Evolutionary conservation across 2,797 vertebrate species (phyloP).

Genomic region (Artibeus lituratus): DNA sequence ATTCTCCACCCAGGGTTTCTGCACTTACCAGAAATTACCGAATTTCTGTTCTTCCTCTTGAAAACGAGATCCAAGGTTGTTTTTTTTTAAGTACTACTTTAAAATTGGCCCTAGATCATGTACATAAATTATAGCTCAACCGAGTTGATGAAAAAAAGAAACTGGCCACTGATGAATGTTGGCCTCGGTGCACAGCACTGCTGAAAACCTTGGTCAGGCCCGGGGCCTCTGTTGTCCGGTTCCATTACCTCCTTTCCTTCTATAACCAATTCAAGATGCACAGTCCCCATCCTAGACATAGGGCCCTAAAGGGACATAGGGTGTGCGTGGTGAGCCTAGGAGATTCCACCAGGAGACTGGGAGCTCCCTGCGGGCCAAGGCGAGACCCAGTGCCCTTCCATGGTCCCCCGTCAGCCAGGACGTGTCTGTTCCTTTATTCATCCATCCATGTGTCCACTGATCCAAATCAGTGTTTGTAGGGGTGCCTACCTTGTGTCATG

Average conservation of each 20-base stretch:
- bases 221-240: not conserved
- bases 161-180: too few relatives aligned
- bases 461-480: not conserved
- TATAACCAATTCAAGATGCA: too few relatives aligned
- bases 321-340: not conserved
- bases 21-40: not conserved
- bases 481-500: not conserved
- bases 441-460: not conserved
- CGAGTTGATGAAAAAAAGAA: not conserved
- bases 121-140: not conserved
- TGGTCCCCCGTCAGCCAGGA: not conserved
- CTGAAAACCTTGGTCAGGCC: not conserved
- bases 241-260: not conserved
- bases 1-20: not conserved
- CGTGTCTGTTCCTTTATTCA: not conserved
- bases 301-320: not conserved
- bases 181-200: not conserved
- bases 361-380: not conserved
- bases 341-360: not conserved
- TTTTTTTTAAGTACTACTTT: not conserved
- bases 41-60: not conserved
- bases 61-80: not conserved
- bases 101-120: not conserved
- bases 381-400: not conserved
- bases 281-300: not conserved